A percentile compares a stretch with the other conserved stretches of the same genome.
These are phyloP conservation scores for Drosophila kepulauana DNA, from an alignment of 1,140 invertebrate species.

Conservation along the genomic window DNA sequence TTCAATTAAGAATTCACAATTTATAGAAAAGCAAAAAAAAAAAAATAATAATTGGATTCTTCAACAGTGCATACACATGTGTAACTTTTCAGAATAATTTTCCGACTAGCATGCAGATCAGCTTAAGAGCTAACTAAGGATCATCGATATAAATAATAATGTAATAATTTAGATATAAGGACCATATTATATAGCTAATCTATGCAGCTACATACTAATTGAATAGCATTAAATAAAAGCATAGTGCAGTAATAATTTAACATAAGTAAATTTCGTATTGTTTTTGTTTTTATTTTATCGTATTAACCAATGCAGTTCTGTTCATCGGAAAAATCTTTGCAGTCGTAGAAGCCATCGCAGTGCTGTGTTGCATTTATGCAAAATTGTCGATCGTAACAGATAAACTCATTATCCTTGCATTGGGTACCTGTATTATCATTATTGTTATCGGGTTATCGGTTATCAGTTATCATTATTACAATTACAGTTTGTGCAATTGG, in stretches of 20 bases:
- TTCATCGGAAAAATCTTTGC: conserved; percentile 96
- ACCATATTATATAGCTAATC: no score
- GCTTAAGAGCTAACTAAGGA: conserved; percentile 21
- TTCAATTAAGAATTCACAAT: not conserved
- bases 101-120: conserved; percentile 28
- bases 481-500: conserved; percentile 30
- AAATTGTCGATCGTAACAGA: conserved; percentile 88
- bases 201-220: not conserved
- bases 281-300: conserved; percentile 2
- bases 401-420: conserved; percentile 87
- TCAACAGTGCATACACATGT: conserved; percentile 53
- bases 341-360: conserved; percentile 95
- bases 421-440: conserved; percentile 58
- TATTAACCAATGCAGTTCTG: conserved; percentile 90
- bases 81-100: conserved; percentile 7
- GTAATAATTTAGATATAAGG: no score
- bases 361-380: conserved; percentile 89
- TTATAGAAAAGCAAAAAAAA: not conserved
- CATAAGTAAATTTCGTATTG: conserved; percentile 2
- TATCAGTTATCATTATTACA: not conserved
- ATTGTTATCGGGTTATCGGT: not conserved
- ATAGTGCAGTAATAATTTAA: conserved; percentile 10
- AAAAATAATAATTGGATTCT: not conserved
- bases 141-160: not conserved
- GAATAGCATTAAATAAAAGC: not conserved